Evolutionary conservation across 2,888 invertebrate genomes (phyloP).

Genomic region (Atherix ibis): DNA sequence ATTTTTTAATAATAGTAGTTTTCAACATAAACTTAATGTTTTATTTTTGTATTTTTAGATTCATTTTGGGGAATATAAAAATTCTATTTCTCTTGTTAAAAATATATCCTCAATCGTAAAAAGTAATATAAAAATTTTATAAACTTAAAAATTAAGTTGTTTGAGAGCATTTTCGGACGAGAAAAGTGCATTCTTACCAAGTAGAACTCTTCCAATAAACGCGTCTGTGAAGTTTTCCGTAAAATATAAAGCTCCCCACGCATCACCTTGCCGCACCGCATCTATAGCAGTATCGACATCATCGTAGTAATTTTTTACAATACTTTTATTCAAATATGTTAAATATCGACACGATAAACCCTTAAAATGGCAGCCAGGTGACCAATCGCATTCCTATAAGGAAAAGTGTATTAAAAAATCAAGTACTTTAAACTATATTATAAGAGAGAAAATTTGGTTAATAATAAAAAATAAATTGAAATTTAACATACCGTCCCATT

Average conservation of each 20-base stretch:
- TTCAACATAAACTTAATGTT: no score
- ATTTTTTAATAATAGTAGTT: background rate
- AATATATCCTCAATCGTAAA: no score
- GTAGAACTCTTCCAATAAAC: conserved; percentile 61
- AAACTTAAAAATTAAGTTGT: no score
- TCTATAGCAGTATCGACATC: conserved; percentile 48
- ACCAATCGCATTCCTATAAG: conserved; percentile 5
- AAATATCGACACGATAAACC: conserved; percentile 69
- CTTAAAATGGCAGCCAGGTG: conserved; percentile 47
- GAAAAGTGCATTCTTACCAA: no score
- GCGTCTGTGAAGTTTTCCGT: conserved; percentile 81
- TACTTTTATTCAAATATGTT: conserved; percentile 55
- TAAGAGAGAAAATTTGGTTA: no score
- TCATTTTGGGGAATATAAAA: no score
- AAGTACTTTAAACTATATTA: no score
- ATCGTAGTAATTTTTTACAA: conserved; percentile 52
- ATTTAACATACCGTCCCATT: conserved; percentile 27
- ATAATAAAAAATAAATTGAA: background rate
- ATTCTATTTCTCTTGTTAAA: no score
- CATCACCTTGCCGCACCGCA: conserved; percentile 59
- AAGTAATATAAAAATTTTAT: no score
- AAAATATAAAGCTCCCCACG: conserved; percentile 81
- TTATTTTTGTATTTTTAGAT: no score
- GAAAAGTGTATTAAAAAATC: no score
- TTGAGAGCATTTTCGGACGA: no score